These are phyloP conservation scores for Gnathochromis pfefferi DNA, from an alignment of 2,113 vertebrate species.

Conservation along the genomic window DNA sequence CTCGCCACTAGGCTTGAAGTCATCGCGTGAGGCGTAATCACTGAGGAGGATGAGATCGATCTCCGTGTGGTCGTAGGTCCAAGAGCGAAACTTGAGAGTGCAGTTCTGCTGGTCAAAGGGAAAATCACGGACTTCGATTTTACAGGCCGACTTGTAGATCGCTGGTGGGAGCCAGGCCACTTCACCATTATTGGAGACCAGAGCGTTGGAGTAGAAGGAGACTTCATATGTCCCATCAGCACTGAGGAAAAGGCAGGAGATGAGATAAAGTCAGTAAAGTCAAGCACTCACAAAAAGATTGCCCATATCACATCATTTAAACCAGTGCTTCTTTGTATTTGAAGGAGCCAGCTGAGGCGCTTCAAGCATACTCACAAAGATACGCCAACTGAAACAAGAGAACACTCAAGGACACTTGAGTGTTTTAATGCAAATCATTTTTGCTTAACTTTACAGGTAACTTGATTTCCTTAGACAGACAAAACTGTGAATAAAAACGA, in stretches of 20 bases:
- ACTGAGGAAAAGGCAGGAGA: conserved; percentile 30
- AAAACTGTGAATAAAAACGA: fast-evolving
- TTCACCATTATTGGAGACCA: conserved; percentile 74
- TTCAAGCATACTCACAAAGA: background rate
- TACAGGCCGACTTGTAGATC: conserved; percentile 78
- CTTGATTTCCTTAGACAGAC: background rate
- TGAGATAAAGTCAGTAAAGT: background rate
- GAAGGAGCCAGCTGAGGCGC: background rate
- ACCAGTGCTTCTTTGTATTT: background rate
- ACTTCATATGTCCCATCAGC: conserved; percentile 78
- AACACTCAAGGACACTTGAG: background rate
- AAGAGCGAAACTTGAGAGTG: conserved; percentile 77
- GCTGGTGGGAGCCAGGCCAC: conserved; percentile 77
- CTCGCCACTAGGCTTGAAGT: conserved; percentile 78
- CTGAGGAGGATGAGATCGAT: conserved; percentile 75
- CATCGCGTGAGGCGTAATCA: conserved; percentile 74
- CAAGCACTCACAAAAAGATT: background rate
- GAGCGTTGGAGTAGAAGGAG: conserved; percentile 75
- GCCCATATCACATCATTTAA: background rate
- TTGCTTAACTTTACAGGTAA: background rate
- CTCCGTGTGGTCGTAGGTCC: conserved; percentile 79
- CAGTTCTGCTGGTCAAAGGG: conserved; percentile 82
- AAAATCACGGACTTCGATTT: conserved; percentile 77
- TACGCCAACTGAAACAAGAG: background rate
- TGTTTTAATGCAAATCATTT: background rate